Conservation (phyloP, 2,113 vertebrate genomes). For the Drymodes brunneopygia region DNA sequence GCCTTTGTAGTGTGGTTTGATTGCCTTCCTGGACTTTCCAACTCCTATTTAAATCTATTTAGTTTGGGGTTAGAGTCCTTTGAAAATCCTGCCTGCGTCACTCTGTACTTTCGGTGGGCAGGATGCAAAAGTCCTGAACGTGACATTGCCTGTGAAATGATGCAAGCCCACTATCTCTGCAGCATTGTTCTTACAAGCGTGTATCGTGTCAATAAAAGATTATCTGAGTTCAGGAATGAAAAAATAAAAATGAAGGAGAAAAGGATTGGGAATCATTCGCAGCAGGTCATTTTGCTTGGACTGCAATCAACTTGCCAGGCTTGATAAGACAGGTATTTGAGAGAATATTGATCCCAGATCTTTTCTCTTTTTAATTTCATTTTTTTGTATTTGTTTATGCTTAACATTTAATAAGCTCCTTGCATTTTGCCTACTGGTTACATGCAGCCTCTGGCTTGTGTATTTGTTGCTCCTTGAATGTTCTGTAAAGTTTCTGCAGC, state of each 20-base stretch:
- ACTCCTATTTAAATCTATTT: background rate
- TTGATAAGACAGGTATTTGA: slow-evolving; percentile 33
- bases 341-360: slow-evolving; percentile 23
- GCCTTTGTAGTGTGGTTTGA: background rate
- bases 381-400: slow-evolving; percentile 13
- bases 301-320: slow-evolving; percentile 21
- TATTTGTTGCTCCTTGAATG: background rate
- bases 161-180: background rate
- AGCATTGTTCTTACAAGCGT: background rate
- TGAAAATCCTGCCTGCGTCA: background rate
- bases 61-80: background rate
- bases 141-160: slow-evolving; percentile 32
- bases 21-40: background rate
- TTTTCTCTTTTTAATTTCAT: slow-evolving; percentile 30
- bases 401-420: background rate
- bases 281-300: background rate
- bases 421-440: background rate
- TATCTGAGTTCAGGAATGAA: background rate
- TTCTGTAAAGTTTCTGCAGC: background rate
- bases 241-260: slow-evolving; percentile 37
- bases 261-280: slow-evolving; percentile 17
- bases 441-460: background rate
- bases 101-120: background rate
- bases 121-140: background rate
- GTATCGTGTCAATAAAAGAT: slow-evolving; percentile 38